Evolutionary conservation across 1,140 invertebrate species (phyloP).

Genomic region (Coelopa frigida): DNA sequence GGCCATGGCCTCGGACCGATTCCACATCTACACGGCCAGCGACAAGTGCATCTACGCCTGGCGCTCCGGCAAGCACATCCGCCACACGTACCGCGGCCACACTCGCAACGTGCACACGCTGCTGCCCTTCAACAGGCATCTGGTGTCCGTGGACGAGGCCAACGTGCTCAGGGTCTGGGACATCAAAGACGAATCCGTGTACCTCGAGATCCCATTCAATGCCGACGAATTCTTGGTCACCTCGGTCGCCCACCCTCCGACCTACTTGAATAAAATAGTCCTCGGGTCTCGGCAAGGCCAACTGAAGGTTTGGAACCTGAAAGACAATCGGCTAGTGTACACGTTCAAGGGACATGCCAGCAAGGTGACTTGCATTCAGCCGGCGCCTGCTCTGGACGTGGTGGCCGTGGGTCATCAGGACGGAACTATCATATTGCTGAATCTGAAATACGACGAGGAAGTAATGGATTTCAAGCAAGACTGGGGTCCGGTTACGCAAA

Average conservation of each 20-base stretch:
- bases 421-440: slow-evolving; percentile 81
- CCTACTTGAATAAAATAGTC: slow-evolving; percentile 93
- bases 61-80: slow-evolving; percentile 78
- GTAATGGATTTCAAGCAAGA: slow-evolving; percentile 85
- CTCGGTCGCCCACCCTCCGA: slow-evolving; percentile 76
- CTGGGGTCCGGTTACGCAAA: slow-evolving; percentile 78
- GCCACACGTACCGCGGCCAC: slow-evolving; percentile 76
- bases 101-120: slow-evolving; percentile 63
- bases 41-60: slow-evolving; percentile 77
- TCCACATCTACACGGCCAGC: slow-evolving; percentile 76
- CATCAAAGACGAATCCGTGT: slow-evolving; percentile 63
- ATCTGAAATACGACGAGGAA: slow-evolving; percentile 79
- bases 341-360: slow-evolving; percentile 73
- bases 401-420: slow-evolving; percentile 76
- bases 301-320: slow-evolving; percentile 88
- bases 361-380: slow-evolving; percentile 64
- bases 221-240: slow-evolving; percentile 68
- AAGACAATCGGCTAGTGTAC: slow-evolving; percentile 68
- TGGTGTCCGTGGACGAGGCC: slow-evolving; percentile 77
- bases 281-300: slow-evolving; percentile 82
- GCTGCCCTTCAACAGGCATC: slow-evolving; percentile 78
- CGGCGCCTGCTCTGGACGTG: slow-evolving; percentile 84
- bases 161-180: slow-evolving; percentile 81
- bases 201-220: slow-evolving; percentile 64
- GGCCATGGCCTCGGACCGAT: slow-evolving; percentile 70